Percentiles rank a stretch among this genome's conserved stretches.
phyloP scores from a whole-genome alignment of 2,113 vertebrate species.

The Coptodon bakossiorum region DNA sequence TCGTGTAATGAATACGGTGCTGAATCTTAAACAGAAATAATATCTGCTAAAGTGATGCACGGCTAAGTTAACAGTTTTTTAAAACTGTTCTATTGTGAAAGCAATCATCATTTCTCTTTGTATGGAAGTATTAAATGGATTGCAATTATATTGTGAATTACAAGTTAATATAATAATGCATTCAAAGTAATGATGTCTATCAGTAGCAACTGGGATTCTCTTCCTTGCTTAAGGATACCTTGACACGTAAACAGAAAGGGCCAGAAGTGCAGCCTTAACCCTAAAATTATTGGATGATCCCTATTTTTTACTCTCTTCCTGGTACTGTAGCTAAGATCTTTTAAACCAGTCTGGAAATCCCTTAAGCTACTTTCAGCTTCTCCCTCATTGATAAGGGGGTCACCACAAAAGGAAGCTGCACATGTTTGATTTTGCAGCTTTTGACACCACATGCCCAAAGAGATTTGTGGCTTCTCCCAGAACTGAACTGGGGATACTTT shows the following conservation, averaged over 20 bases:
- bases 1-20: neutral
- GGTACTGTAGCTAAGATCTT: neutral
- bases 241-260: neutral
- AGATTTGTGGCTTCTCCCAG: neutral
- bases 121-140: neutral
- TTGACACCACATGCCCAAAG: neutral
- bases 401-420: neutral
- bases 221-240: neutral
- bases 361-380: neutral
- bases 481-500: neutral
- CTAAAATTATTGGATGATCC: neutral
- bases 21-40: neutral
- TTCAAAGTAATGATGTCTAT: neutral
- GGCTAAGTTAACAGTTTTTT: neutral
- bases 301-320: neutral
- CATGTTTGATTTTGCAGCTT: neutral
- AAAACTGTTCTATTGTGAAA: neutral
- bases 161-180: neutral
- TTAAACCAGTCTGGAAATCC: neutral
- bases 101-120: neutral
- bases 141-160: neutral
- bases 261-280: neutral
- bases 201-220: neutral
- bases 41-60: neutral
- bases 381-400: neutral